phyloP scores from a whole-genome alignment of 2,113 vertebrate genomes.

The Orthonyx spaldingii region DNA sequence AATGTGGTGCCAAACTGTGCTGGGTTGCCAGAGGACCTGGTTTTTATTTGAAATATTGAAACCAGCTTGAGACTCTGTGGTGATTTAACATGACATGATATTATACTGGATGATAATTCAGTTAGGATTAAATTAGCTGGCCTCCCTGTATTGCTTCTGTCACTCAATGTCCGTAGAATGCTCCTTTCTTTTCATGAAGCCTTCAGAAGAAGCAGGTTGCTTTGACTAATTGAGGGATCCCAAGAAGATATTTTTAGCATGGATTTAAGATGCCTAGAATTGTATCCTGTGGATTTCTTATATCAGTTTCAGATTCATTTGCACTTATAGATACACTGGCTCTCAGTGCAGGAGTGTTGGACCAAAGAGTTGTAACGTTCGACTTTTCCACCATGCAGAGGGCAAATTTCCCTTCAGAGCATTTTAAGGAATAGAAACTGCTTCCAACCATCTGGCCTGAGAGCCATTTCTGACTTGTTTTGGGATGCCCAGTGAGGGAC shows the following conservation, averaged over 20 bases:
- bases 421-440: not conserved
- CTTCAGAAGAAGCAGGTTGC: not conserved
- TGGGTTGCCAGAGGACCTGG: not conserved
- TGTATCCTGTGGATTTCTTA: not conserved
- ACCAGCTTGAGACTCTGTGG: not conserved
- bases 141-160: conserved; percentile 1
- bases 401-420: not conserved
- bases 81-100: not conserved
- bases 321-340: not conserved
- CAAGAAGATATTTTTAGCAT: not conserved
- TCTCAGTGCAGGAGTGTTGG: not conserved
- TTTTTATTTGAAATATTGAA: not conserved
- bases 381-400: not conserved
- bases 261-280: not conserved
- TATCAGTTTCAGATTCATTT: not conserved
- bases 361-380: not conserved
- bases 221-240: not conserved
- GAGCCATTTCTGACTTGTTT: not conserved
- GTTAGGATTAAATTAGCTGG: not conserved
- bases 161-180: not conserved
- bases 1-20: not conserved
- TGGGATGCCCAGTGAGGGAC: not conserved
- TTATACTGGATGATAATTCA: not conserved
- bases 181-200: not conserved
- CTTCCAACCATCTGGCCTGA: not conserved